Conservation (phyloP, 1,140 invertebrate species). For the Penaeus japonicus region DNA sequence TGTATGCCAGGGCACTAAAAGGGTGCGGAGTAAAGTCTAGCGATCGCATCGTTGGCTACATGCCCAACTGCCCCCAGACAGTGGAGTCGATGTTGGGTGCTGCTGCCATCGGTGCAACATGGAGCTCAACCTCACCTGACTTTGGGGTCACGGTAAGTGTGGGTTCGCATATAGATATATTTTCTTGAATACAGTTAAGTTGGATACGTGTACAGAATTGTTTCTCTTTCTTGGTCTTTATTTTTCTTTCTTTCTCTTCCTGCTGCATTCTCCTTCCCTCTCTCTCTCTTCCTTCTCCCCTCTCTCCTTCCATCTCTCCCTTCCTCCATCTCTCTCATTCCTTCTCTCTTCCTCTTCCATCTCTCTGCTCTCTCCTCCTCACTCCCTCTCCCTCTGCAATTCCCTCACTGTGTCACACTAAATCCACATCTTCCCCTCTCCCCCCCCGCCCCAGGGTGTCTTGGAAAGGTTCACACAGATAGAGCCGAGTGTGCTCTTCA, state of each 20-base stretch:
- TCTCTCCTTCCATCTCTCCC: too few relatives aligned
- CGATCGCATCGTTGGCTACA: conserved; percentile 67
- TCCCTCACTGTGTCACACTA: too few relatives aligned
- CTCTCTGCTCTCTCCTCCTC: too few relatives aligned
- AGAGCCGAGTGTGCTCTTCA: conserved; percentile 51
- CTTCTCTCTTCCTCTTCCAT: too few relatives aligned
- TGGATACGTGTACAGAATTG: background rate
- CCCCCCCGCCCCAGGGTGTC: conserved; percentile 43
- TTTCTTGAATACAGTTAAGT: background rate
- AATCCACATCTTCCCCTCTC: background rate
- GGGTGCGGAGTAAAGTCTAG: conserved; percentile 64
- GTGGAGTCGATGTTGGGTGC: conserved; percentile 69
- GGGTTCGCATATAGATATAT: background rate
- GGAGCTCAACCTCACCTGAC: conserved; percentile 71
- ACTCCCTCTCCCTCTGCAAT: too few relatives aligned
- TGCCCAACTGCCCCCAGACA: conserved; percentile 62
- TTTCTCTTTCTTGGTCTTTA: too few relatives aligned
- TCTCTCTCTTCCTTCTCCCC: too few relatives aligned
- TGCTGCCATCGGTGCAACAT: conserved; percentile 69
- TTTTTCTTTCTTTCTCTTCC: too few relatives aligned
- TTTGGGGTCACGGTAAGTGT: conserved; percentile 66
- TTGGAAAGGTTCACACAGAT: conserved; percentile 58
- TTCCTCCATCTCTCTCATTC: too few relatives aligned
- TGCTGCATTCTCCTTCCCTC: too few relatives aligned
- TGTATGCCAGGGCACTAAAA: conserved; percentile 65